These are phyloP conservation scores for Psilanteris sp. DNA, from an alignment of 1,140 invertebrate genomes.

Conservation along the genomic window DNA sequence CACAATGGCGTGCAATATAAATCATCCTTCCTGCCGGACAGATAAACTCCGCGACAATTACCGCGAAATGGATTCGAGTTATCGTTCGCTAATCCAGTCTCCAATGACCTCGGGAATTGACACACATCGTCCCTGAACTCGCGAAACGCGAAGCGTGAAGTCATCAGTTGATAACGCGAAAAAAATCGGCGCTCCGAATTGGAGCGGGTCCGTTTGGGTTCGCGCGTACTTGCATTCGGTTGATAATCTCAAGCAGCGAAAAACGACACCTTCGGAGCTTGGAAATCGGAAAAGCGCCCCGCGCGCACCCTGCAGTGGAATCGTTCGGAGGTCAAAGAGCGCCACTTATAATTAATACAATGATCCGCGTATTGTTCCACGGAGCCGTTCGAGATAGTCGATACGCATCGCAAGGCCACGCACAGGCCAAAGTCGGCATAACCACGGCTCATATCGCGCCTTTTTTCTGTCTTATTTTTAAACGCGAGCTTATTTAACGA, in stretches of 20 bases:
- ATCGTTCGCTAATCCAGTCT: conserved; percentile 66
- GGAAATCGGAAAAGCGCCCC: too few species aligned
- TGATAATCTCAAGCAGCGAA: too few species aligned
- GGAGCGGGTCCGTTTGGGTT: neutral
- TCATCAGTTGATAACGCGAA: conserved; percentile 43
- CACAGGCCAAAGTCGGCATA: conserved; percentile 53
- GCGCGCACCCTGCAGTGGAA: too few species aligned
- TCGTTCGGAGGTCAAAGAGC: conserved; percentile 70
- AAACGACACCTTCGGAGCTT: conserved; percentile 1
- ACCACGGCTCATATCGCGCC: conserved; percentile 33
- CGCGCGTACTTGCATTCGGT: conserved; percentile 1
- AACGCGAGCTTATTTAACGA: conserved; percentile 22
- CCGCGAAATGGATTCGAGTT: conserved; percentile 60
- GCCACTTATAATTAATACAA: conserved; percentile 59
- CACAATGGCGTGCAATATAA: conserved; percentile 48
- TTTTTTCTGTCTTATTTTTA: conserved; percentile 35
- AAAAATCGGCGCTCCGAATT: conserved; percentile 15
- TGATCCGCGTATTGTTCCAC: conserved; percentile 65
- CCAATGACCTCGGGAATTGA: conserved; percentile 46
- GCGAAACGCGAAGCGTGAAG: conserved; percentile 64
- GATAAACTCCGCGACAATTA: conserved; percentile 48
- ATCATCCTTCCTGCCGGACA: conserved; percentile 49
- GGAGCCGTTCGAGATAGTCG: conserved; percentile 39
- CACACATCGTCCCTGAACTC: conserved; percentile 62
- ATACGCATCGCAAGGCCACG: conserved; percentile 57